Conservation (phyloP, 2,113 vertebrate genomes). For the Istiophorus platypterus region DNA sequence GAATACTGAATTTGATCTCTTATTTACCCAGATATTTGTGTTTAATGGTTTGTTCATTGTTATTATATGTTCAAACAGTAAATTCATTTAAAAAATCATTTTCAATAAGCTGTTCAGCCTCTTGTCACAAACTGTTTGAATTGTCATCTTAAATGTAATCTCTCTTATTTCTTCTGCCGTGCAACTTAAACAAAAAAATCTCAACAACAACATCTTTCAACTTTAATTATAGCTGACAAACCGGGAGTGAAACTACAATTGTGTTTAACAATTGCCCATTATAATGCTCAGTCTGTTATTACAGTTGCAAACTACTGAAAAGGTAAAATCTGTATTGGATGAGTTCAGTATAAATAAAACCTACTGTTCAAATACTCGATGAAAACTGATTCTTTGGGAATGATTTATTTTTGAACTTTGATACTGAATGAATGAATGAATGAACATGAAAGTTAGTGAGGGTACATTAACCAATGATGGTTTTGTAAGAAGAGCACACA, state of each 20-base stretch:
- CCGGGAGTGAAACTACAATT: no score
- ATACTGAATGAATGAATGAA: slow-evolving; percentile 20
- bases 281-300: neutral
- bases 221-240: no score
- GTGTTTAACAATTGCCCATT: neutral
- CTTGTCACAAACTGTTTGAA: no score
- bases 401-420: slow-evolving; percentile 52
- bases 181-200: no score
- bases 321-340: neutral
- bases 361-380: neutral
- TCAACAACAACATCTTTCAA: no score
- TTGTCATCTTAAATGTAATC: no score
- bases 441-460: neutral
- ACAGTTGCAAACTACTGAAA: neutral
- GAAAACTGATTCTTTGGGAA: slow-evolving; percentile 28
- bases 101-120: no score
- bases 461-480: neutral
- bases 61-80: neutral
- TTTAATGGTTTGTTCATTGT: neutral
- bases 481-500: neutral
- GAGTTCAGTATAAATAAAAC: slow-evolving; percentile 2
- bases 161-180: no score
- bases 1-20: neutral
- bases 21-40: neutral
- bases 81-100: neutral